Conservation (phyloP, 1,140 invertebrate genomes). For the Sarcophaga bullata region DNA sequence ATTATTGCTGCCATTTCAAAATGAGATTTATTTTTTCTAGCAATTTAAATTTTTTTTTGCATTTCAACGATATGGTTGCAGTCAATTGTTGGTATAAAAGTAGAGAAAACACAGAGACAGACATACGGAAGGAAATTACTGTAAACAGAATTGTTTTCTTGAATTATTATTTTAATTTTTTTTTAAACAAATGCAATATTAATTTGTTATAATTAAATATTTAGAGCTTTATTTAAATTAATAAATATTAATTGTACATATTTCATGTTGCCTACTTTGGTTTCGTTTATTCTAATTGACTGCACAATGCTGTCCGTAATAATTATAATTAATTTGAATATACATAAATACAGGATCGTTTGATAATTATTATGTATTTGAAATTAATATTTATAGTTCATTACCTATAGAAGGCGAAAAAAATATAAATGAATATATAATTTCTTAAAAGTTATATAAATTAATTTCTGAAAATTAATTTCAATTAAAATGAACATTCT, state of each 20-base stretch:
- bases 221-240: constrained; percentile 6
- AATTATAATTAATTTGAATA: constrained; percentile 4
- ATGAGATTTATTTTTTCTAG: too few species aligned
- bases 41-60: not conserved
- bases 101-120: too few species aligned
- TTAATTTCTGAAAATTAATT: too few species aligned
- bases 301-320: not conserved
- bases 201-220: not conserved
- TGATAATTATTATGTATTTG: not conserved
- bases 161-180: too few species aligned
- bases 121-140: too few species aligned
- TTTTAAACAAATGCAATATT: too few species aligned
- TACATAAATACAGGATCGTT: not conserved
- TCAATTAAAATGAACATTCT: too few species aligned
- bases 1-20: constrained; percentile 24
- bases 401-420: too few species aligned
- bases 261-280: not conserved
- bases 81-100: not conserved
- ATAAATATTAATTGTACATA: not conserved
- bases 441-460: too few species aligned
- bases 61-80: not conserved
- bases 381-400: too few species aligned
- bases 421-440: too few species aligned
- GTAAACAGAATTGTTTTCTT: too few species aligned
- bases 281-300: not conserved